Conservation (phyloP, 2,888 invertebrate species). For the Minunthozetes semirufus region DNA sequence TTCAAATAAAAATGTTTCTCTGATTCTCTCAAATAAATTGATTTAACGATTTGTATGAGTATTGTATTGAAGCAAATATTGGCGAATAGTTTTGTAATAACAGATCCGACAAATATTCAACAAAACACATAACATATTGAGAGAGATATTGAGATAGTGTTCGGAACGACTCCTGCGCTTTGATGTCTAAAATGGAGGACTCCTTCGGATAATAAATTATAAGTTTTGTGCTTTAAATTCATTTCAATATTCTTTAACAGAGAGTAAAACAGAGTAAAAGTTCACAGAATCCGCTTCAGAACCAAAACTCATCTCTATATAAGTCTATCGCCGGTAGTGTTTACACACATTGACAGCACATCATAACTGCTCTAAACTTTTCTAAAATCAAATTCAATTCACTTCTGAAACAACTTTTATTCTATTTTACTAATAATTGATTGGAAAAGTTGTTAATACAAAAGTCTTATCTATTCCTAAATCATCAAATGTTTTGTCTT, state of each 20-base stretch:
- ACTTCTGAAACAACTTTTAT: neutral
- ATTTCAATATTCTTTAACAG: slow-evolving; percentile 16
- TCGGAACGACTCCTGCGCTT: neutral
- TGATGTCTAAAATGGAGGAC: slow-evolving; percentile 4
- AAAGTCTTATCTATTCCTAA: neutral
- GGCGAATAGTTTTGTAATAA: no score
- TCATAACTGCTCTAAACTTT: neutral
- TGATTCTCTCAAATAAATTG: no score
- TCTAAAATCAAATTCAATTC: neutral
- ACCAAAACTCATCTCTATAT: neutral
- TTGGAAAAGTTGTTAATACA: neutral
- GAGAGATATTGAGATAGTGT: neutral
- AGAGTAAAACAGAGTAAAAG: neutral
- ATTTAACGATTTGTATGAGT: no score
- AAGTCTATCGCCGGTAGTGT: neutral
- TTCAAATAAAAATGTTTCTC: no score
- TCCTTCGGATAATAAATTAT: slow-evolving; percentile 22
- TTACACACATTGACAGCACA: no score
- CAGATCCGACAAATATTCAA: neutral
- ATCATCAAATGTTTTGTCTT: neutral
- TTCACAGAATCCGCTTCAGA: neutral
- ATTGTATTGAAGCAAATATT: no score
- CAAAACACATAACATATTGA: neutral
- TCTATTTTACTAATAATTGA: neutral
- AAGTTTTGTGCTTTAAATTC: slow-evolving; percentile 18